These are phyloP conservation scores for Sycophila sp. DNA, from an alignment of 1,140 invertebrate genomes.

Conservation along the genomic window DNA sequence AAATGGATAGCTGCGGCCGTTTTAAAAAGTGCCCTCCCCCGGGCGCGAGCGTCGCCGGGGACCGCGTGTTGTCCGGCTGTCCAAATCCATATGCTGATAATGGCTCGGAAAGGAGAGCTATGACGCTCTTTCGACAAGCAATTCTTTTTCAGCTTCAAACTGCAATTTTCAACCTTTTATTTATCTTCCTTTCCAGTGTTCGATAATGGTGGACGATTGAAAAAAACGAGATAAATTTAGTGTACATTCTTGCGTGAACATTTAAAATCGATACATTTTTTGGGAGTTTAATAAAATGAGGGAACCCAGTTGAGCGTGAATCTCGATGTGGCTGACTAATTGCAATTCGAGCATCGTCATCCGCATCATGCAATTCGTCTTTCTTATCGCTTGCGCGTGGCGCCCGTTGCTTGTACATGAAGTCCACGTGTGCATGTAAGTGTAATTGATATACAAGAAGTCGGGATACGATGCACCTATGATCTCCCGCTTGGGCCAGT, in stretches of 20 bases:
- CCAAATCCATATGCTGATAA: conserved; percentile 14
- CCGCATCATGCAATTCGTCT: conserved; percentile 19
- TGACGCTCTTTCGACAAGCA: conserved; percentile 37
- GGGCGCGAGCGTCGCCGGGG: neutral
- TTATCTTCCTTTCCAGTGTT: neutral
- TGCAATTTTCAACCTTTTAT: neutral
- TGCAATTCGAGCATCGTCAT: conserved; percentile 16
- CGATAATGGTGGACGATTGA: neutral
- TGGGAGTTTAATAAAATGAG: too few species aligned
- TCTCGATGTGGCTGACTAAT: conserved; percentile 26
- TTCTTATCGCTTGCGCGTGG: conserved; percentile 35
- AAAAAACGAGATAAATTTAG: neutral
- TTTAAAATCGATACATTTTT: too few species aligned
- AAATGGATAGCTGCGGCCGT: conserved; percentile 15
- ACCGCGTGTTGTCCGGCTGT: neutral
- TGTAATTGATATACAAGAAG: conserved; percentile 58
- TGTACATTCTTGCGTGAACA: neutral
- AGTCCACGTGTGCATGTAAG: conserved; percentile 1
- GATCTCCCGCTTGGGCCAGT: conserved; percentile 49
- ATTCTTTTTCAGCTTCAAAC: conserved; percentile 34
- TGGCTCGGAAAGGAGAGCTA: neutral
- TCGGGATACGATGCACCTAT: conserved; percentile 45
- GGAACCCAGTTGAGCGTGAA: neutral
- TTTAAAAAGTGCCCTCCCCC: conserved; percentile 4
- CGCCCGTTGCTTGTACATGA: neutral